phyloP scores from a whole-genome alignment of 2,113 vertebrate species.

The Lathamus discolor region DNA sequence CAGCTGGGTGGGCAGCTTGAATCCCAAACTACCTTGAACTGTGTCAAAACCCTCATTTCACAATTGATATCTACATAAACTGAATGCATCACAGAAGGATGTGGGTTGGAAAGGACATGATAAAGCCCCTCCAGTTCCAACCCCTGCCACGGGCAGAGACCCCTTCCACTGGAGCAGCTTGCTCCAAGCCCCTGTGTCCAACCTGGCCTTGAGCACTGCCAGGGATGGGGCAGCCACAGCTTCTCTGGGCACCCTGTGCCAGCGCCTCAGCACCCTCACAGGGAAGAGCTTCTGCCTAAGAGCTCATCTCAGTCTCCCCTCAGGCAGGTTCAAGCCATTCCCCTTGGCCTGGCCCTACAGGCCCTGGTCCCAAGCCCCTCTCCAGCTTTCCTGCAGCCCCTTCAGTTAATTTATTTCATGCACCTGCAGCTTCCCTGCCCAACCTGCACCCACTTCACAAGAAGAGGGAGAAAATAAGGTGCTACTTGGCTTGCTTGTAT shows the following conservation, averaged over 20 bases:
- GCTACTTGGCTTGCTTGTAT: neutral
- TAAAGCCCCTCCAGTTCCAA: rapidly evolving
- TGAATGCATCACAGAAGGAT: rapidly evolving
- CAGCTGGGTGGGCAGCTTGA: neutral
- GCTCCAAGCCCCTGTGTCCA: neutral
- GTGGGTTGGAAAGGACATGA: neutral
- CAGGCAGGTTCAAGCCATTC: neutral
- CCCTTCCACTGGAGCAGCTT: neutral
- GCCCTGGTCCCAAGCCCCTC: neutral
- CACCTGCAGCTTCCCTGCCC: neutral
- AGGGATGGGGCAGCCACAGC: no score
- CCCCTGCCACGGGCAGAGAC: neutral
- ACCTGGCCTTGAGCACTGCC: no score
- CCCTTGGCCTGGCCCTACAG: neutral
- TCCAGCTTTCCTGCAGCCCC: neutral
- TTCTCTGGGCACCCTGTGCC: no score
- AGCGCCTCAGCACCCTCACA: no score
- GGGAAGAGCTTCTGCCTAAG: no score
- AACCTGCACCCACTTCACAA: neutral
- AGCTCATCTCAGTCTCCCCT: no score
- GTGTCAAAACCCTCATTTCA: neutral
- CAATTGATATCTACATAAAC: neutral
- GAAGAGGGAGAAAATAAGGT: neutral
- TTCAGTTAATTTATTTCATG: neutral
- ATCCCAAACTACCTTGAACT: neutral